Percentiles rank a stretch among this genome's conserved stretches.
These are phyloP conservation scores for Archegozetes longisetosus DNA, from an alignment of 1,140 invertebrate genomes.

Conservation along the genomic window DNA sequence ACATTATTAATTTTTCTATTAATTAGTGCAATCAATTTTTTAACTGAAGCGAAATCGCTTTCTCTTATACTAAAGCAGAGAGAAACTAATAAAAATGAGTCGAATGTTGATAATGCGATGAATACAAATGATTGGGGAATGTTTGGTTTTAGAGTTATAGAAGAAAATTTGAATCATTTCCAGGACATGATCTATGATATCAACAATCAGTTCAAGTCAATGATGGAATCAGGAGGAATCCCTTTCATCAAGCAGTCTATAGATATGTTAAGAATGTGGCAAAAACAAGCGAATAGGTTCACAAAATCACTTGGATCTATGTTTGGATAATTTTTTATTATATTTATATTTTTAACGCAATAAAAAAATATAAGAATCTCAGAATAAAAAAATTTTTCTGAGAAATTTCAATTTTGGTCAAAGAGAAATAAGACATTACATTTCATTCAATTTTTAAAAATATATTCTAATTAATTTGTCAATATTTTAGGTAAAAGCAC, in stretches of 20 bases:
- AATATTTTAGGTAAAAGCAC: too few relatives aligned
- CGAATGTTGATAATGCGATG: background rate
- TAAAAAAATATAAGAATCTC: too few relatives aligned
- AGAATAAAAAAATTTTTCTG: too few relatives aligned
- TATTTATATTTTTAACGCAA: background rate
- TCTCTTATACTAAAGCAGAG: background rate
- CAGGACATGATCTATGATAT: background rate
- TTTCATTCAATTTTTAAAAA: too few relatives aligned
- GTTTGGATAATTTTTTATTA: background rate
- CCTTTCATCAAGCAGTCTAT: background rate
- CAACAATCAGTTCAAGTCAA: background rate
- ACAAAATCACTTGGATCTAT: background rate
- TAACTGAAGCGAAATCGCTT: background rate
- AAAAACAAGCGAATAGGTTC: background rate
- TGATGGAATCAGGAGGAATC: background rate
- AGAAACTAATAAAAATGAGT: background rate
- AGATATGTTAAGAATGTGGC: background rate
- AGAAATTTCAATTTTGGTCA: too few relatives aligned
- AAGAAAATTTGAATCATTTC: background rate
- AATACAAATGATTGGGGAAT: background rate
- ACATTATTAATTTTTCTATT: too few relatives aligned
- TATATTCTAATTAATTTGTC: too few relatives aligned
- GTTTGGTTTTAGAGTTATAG: background rate
- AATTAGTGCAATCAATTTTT: too few relatives aligned
- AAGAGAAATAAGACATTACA: too few relatives aligned